Percentiles rank a stretch among this genome's conserved stretches.
These are phyloP conservation scores for Lycopodina hypogea DNA, from an alignment of 37 sponge, comb jelly and placozoan genomes.

Conservation along the genomic window DNA sequence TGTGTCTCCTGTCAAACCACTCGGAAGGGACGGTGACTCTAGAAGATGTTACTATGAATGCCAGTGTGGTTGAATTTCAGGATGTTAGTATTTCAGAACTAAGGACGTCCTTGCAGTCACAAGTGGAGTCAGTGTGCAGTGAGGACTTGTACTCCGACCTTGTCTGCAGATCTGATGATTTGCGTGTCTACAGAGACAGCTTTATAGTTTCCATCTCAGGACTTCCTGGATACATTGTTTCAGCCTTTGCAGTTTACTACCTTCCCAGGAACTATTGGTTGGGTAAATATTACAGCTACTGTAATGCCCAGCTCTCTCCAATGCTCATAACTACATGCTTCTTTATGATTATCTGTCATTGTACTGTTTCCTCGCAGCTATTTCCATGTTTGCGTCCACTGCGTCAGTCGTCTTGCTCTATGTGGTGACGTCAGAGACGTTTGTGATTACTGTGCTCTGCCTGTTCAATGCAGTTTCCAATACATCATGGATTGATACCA, in stretches of 20 bases:
- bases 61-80: not conserved
- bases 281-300: constrained; percentile 19
- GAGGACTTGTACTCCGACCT: not conserved
- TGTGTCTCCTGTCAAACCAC: not conserved
- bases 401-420: constrained; percentile 58
- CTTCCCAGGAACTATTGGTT: constrained; percentile 67
- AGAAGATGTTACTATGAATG: not conserved
- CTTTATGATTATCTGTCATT: not conserved
- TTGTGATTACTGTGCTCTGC: constrained; percentile 46
- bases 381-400: constrained; percentile 41
- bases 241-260: constrained; percentile 63
- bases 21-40: not conserved
- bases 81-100: not conserved
- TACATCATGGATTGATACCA: constrained; percentile 58
- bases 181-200: constrained; percentile 40
- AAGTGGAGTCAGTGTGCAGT: not conserved
- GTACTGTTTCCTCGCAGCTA: constrained; percentile 19
- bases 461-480: constrained; percentile 64
- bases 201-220: constrained; percentile 49
- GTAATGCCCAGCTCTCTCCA: not conserved
- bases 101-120: not conserved
- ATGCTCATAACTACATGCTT: not conserved
- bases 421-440: constrained; percentile 38
- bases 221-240: constrained; percentile 52
- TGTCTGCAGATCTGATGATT: not conserved